These are phyloP conservation scores for Phymatocera aterrima DNA, from an alignment of 2,888 invertebrate genomes.

Conservation along the genomic window DNA sequence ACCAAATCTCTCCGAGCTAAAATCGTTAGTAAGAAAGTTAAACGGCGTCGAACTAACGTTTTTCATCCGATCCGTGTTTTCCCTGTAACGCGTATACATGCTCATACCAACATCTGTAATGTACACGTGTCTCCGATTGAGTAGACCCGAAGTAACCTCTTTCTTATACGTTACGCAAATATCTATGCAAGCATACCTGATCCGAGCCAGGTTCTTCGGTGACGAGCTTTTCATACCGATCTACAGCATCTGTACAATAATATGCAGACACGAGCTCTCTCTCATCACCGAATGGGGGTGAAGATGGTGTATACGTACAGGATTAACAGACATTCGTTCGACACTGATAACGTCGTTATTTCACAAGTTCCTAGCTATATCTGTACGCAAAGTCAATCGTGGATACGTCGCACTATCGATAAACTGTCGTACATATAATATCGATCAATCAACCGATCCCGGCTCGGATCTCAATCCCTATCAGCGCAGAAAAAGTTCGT, in stretches of 20 bases:
- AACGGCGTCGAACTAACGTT: background rate
- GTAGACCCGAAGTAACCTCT: background rate
- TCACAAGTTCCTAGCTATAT: no score
- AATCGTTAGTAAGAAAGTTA: conserved; percentile 31
- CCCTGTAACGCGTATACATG: no score
- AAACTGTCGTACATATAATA: background rate
- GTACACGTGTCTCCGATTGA: background rate
- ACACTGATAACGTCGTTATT: no score
- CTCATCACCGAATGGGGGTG: no score
- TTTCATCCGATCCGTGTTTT: background rate
- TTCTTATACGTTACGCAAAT: background rate
- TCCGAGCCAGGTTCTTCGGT: no score
- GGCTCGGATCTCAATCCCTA: conserved; percentile 2
- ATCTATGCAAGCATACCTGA: background rate
- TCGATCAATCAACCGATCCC: background rate
- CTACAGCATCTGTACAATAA: background rate
- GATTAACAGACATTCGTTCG: no score
- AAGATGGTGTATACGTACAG: no score
- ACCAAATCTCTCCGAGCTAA: conserved; percentile 34
- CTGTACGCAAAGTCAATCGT: no score
- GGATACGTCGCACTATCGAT: background rate
- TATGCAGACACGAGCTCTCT: background rate
- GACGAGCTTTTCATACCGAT: no score
- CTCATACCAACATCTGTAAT: no score
- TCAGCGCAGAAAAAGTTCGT: background rate